Evolutionary conservation across 2,888 invertebrate species (phyloP), one percentile per base, ranked within the genome.

Genomic region (Caenorhabditis sp.): DNA sequence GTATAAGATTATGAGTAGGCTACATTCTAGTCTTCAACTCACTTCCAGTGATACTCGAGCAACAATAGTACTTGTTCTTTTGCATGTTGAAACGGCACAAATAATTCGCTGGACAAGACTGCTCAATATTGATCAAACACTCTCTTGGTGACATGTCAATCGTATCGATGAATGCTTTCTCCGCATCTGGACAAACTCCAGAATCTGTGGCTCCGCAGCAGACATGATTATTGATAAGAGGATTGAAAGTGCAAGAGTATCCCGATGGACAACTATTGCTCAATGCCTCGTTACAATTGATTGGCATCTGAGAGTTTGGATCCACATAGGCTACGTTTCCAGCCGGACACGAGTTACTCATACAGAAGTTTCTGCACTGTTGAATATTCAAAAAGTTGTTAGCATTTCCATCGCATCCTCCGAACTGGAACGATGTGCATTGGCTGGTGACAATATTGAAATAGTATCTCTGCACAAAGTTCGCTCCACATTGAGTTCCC

Each of bases 371-470:
- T 7, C 86, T 66, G 76, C 89, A 90, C 47, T 89, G 89, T 44
- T 88, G 86, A 19, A 88, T 59, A 10, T 87, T 88, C n/a, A 86
- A 77, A 72, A 90, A 90, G 61, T 89, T 90, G 83, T 91, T 91
- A 19, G 85, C 80, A 56, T 89, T 90, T 12, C 87, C 90, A 49
- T 90, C 87, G 72, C 90, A 90, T 22, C 90, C 91, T 63, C 89
- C 88, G 66, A 86, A 91, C 51, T 84, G 86, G 82, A 91, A 91
- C 5, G 87, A 75, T 16, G 88, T 84, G 68, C 91, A 91, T 41
- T 80, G 81, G 10, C 87, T 85, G n/a, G 90, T 90, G 51, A 90
- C 90, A 51, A 90, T 90, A 69, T 91, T 91, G 85, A 90, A 91
- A 56, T 91, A 91, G 73, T 87, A 89, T 28, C 85, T 61, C 38